Evolutionary conservation across 2,888 invertebrate species (phyloP).

Genomic region (Fissipunctia ypsillon): DNA sequence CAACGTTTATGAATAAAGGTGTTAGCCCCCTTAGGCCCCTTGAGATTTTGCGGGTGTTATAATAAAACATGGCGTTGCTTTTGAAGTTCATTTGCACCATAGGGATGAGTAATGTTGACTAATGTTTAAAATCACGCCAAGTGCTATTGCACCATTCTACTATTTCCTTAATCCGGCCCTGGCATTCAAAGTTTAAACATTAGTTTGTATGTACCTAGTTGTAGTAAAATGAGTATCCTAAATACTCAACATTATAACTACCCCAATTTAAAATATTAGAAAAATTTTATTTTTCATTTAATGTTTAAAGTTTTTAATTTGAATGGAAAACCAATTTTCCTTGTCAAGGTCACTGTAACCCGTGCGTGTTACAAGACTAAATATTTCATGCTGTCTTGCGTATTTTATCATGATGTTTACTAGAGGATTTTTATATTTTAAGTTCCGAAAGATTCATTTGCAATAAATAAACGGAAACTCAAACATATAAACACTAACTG

Average conservation of each 20-base stretch:
- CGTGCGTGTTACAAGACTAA: conserved; percentile 38
- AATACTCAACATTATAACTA: neutral
- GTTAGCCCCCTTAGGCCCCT: no score
- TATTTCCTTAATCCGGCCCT: conserved; percentile 26
- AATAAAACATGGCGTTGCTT: neutral
- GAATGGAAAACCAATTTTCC: no score
- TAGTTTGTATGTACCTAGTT: no score
- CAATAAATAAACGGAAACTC: conserved; percentile 16
- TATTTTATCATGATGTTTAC: neutral
- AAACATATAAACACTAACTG: conserved; percentile 33
- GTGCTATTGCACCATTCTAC: neutral
- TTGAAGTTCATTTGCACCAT: conserved; percentile 19
- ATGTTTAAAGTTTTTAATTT: neutral
- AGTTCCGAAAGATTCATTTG: conserved; percentile 3
- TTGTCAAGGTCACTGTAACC: conserved; percentile 11
- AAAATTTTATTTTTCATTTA: no score
- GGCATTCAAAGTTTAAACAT: neutral
- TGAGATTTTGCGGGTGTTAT: neutral
- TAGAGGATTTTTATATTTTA: neutral
- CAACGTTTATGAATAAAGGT: no score
- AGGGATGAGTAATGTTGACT: conserved; percentile 19
- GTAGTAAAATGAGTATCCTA: neutral
- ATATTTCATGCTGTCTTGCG: neutral
- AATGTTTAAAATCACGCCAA: neutral
- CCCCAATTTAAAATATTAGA: no score